These are phyloP conservation scores for Ips nitidus DNA, from an alignment of 1,140 invertebrate genomes.

Conservation along the genomic window DNA sequence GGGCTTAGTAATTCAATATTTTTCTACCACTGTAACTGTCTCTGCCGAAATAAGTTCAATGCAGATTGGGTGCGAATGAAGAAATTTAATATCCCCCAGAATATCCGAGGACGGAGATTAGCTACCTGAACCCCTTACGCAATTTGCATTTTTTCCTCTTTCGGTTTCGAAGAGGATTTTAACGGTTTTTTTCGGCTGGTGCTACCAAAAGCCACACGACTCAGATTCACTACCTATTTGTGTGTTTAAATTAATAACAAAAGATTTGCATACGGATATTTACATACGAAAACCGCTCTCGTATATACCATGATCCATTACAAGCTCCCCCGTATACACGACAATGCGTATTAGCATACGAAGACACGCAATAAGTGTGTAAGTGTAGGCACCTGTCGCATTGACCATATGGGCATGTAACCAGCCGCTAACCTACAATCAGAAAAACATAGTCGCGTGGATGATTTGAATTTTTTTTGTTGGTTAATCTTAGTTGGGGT, in stretches of 20 bases:
- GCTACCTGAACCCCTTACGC: no score
- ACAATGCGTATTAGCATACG: conserved; percentile 14
- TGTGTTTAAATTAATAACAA: no score
- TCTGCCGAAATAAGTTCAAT: no score
- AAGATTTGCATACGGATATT: neutral
- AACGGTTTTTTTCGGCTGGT: no score
- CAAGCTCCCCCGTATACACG: neutral
- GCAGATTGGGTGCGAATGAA: no score
- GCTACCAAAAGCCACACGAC: neutral
- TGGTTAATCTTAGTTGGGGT: neutral
- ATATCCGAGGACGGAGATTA: no score
- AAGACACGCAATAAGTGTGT: conserved; percentile 20
- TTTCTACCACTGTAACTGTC: no score
- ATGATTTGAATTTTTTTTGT: conserved; percentile 7
- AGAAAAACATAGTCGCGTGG: conserved; percentile 7
- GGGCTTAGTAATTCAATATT: no score
- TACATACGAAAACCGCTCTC: neutral
- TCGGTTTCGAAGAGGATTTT: no score
- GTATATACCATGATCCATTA: no score
- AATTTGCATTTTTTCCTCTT: no score
- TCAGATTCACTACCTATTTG: neutral
- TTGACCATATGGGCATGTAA: conserved; percentile 10
- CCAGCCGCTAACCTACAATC: conserved; percentile 3
- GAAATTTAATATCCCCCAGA: no score
- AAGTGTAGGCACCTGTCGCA: conserved; percentile 17